Percentiles rank a stretch among this genome's conserved stretches.
Conservation (phyloP, 1,140 invertebrate species). For the Pogonognathellus flavescens region DNA sequence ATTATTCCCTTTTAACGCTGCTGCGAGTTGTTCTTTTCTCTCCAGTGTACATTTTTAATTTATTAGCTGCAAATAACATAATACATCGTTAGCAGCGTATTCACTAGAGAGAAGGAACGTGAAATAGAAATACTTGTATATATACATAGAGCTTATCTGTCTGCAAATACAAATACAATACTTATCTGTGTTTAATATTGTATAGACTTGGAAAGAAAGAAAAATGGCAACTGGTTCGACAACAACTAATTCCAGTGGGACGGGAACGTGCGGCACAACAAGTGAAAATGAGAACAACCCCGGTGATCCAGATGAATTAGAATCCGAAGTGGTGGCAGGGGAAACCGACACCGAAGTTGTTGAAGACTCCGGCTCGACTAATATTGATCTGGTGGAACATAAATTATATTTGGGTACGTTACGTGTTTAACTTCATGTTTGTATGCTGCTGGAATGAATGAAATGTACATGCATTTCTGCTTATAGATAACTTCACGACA, state of each 20-base stretch:
- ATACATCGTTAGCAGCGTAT: no score
- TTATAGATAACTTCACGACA: background rate
- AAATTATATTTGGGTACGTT: slow-evolving; percentile 63
- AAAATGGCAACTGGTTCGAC: slow-evolving; percentile 51
- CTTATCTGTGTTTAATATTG: no score
- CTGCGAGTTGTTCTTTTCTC: no score
- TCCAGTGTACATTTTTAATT: no score
- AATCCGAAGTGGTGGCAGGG: slow-evolving; percentile 36
- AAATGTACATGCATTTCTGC: slow-evolving; percentile 12
- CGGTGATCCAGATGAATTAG: slow-evolving; percentile 33
- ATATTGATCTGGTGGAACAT: slow-evolving; percentile 61
- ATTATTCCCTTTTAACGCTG: no score
- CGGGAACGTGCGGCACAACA: slow-evolving; percentile 46
- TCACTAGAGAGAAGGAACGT: no score
- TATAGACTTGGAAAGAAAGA: background rate
- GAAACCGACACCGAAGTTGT: slow-evolving; percentile 30
- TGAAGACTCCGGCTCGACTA: slow-evolving; percentile 49
- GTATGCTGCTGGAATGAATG: background rate
- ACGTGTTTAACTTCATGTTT: background rate
- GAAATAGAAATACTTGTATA: no score
- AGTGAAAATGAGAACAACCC: slow-evolving; percentile 44
- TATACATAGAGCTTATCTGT: no score
- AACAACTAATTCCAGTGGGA: slow-evolving; percentile 38
- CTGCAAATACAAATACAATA: no score
- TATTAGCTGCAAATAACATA: no score